A percentile compares a stretch with the other conserved stretches of the same genome.
Evolutionary conservation across 2,113 vertebrate species (phyloP).

Genomic region (Lepisosteus osseus): DNA sequence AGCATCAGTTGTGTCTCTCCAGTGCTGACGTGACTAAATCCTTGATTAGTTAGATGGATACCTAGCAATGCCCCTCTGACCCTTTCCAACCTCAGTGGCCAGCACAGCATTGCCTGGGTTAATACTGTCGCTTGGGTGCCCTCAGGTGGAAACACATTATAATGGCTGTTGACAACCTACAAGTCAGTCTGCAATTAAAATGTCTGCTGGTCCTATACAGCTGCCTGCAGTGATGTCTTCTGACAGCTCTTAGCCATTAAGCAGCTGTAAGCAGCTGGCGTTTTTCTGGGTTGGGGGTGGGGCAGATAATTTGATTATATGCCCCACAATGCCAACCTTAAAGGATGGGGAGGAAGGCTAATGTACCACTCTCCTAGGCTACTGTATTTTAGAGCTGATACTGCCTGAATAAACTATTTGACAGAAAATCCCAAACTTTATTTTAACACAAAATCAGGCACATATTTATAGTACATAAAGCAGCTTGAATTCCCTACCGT

Average conservation of each 20-base stretch:
- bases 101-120: slow-evolving; percentile 6
- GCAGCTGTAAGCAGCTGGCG: slow-evolving; percentile 71
- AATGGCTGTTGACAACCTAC: slow-evolving; percentile 62
- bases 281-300: slow-evolving; percentile 48
- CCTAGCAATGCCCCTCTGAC: neutral
- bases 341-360: too few species aligned
- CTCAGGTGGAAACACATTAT: slow-evolving; percentile 58
- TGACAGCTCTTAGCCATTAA: slow-evolving; percentile 73
- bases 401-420: too few species aligned
- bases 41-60: neutral
- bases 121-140: slow-evolving; percentile 53
- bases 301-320: slow-evolving; percentile 58
- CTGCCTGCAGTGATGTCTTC: slow-evolving; percentile 59
- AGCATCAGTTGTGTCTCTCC: neutral
- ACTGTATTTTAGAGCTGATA: too few species aligned
- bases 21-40: slow-evolving; percentile 23
- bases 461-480: too few species aligned
- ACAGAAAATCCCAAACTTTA: too few species aligned
- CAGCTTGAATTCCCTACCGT: too few species aligned
- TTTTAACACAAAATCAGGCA: too few species aligned
- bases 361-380: too few species aligned
- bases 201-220: slow-evolving; percentile 59
- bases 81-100: slow-evolving; percentile 14
- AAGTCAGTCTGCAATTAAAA: slow-evolving; percentile 65
- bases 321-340: slow-evolving; percentile 20